A percentile compares a stretch with the other conserved stretches of the same genome.
Evolutionary conservation across 2,888 invertebrate species (phyloP).

Genomic region (Acrobasis repandana): DNA sequence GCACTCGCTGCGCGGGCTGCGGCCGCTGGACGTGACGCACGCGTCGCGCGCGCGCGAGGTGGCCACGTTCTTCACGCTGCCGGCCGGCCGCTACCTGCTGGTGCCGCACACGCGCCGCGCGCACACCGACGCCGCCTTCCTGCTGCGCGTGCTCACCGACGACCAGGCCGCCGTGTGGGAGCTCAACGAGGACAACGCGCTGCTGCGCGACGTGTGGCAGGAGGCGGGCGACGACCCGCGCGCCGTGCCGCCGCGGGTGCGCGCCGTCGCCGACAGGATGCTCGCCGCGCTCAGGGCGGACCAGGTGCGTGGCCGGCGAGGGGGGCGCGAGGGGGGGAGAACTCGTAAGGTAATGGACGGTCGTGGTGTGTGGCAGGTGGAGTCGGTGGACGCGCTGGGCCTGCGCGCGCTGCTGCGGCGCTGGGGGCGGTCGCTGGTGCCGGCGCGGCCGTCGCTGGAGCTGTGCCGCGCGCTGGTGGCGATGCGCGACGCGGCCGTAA

Average conservation of each 20-base stretch:
- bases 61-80: slow-evolving; percentile 88
- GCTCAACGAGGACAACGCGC: slow-evolving; percentile 89
- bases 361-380: background rate
- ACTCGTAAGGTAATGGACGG: too few species aligned
- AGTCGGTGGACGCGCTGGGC: slow-evolving; percentile 36
- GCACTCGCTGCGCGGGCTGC: slow-evolving; percentile 36
- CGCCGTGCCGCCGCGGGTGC: slow-evolving; percentile 35
- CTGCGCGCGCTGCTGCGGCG: slow-evolving; percentile 75
- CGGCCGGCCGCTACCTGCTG: slow-evolving; percentile 88
- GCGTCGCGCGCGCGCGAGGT: slow-evolving; percentile 79
- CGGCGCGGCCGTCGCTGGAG: slow-evolving; percentile 76
- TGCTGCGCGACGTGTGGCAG: slow-evolving; percentile 84
- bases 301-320: too few species aligned
- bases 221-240: slow-evolving; percentile 59
- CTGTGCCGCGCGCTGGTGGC: slow-evolving; percentile 87
- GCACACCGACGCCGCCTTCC: slow-evolving; percentile 87
- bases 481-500: slow-evolving; percentile 85
- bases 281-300: background rate
- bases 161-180: slow-evolving; percentile 90
- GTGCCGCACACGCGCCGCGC: slow-evolving; percentile 88
- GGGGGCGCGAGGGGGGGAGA: too few species aligned
- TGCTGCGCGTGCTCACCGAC: slow-evolving; percentile 87
- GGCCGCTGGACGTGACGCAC: slow-evolving; percentile 85
- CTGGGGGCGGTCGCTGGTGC: slow-evolving; percentile 75
- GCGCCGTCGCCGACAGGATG: slow-evolving; percentile 24